Conservation (phyloP, 2,888 invertebrate species). For the Salticus scenicus region DNA sequence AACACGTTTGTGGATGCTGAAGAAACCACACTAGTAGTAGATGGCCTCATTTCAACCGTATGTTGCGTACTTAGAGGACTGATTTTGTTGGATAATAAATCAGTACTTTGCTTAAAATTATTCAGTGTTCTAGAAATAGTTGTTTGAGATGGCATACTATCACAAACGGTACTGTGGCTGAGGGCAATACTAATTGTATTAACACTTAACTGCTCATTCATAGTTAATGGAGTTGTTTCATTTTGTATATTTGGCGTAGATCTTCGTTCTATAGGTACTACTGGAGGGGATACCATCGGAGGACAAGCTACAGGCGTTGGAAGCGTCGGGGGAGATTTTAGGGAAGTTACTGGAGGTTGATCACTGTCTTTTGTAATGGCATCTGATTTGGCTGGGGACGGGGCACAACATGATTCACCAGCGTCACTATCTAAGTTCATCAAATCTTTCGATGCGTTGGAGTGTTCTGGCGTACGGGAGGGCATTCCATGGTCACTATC, state of each 20-base stretch:
- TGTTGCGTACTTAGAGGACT: not conserved
- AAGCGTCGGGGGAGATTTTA: slow-evolving; percentile 48
- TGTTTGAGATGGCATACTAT: slow-evolving; percentile 37
- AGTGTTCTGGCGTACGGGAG: slow-evolving; percentile 55
- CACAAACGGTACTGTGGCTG: slow-evolving; percentile 46
- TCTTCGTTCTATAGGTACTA: slow-evolving; percentile 40
- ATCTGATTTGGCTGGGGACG: slow-evolving; percentile 63
- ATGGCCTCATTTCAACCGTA: slow-evolving; percentile 15
- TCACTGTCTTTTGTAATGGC: slow-evolving; percentile 21
- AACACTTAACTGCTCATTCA: slow-evolving; percentile 37
- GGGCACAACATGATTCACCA: slow-evolving; percentile 57
- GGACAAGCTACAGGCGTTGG: slow-evolving; percentile 19
- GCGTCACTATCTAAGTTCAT: slow-evolving; percentile 56
- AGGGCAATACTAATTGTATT: slow-evolving; percentile 38
- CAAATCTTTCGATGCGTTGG: slow-evolving; percentile 46
- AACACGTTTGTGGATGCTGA: slow-evolving; percentile 22
- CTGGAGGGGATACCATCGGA: slow-evolving; percentile 37
- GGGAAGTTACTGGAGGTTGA: slow-evolving; percentile 21
- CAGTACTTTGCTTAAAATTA: slow-evolving; percentile 22
- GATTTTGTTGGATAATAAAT: not conserved
- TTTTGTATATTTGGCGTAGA: slow-evolving; percentile 52
- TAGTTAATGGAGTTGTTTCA: slow-evolving; percentile 7
- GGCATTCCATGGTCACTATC: slow-evolving; percentile 62
- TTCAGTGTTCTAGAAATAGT: slow-evolving; percentile 37
- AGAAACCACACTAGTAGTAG: slow-evolving; percentile 22